Evolutionary conservation across 1,140 invertebrate genomes (phyloP).

Genomic region (Adelges cooleyi): DNA sequence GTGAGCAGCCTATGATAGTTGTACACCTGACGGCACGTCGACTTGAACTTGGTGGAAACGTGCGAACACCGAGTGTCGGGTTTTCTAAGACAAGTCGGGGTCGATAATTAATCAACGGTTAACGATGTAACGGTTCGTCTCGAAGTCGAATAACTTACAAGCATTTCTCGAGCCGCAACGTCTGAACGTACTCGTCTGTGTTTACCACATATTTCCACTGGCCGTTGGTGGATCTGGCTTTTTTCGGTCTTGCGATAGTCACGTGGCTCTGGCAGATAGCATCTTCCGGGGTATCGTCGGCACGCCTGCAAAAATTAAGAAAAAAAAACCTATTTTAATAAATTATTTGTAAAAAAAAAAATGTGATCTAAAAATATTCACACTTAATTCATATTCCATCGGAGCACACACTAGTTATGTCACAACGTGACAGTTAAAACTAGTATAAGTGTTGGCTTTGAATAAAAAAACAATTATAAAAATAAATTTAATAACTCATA

Average conservation of each 20-base stretch:
- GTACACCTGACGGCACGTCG: constrained; percentile 70
- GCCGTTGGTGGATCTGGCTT: constrained; percentile 65
- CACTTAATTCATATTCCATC: no score
- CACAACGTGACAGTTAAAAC: no score
- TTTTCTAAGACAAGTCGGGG: no score
- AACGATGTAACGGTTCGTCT: neutral
- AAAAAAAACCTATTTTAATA: no score
- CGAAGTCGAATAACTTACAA: constrained; percentile 42
- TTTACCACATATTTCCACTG: constrained; percentile 82
- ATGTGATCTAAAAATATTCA: no score
- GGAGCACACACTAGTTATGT: no score
- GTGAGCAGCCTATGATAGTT: constrained; percentile 76
- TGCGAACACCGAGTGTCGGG: constrained; percentile 63
- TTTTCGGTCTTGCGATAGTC: constrained; percentile 69
- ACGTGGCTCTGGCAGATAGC: constrained; percentile 58
- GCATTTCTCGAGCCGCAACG: constrained; percentile 70
- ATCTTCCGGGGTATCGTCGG: neutral
- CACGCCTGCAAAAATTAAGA: neutral
- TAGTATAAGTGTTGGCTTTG: no score
- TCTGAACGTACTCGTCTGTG: constrained; percentile 73
- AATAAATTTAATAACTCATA: no score
- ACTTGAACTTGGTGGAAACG: constrained; percentile 65
- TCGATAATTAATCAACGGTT: constrained; percentile 34
- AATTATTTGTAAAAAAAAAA: no score
- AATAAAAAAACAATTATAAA: no score